Percentiles rank a stretch among this genome's conserved stretches.
phyloP scores from a whole-genome alignment of 2,113 vertebrate species.

The Corythaixoides concolor region DNA sequence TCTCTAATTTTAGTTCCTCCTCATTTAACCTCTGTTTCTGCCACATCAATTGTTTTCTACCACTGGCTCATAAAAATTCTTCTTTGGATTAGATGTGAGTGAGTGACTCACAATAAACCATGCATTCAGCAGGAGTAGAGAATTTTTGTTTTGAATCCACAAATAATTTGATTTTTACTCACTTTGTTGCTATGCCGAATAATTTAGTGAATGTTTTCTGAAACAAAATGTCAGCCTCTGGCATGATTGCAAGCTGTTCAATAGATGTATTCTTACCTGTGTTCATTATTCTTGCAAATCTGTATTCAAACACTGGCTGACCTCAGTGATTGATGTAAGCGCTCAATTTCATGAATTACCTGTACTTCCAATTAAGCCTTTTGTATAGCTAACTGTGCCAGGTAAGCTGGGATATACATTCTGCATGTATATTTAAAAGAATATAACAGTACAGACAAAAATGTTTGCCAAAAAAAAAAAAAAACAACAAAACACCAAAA shows the following conservation, averaged over 20 bases:
- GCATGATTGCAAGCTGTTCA: background rate
- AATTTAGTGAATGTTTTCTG: conserved; percentile 37
- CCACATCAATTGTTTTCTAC: background rate
- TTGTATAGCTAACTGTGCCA: background rate
- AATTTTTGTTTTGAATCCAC: background rate
- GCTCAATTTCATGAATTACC: background rate
- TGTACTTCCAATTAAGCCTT: background rate
- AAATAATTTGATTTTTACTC: conserved; percentile 45
- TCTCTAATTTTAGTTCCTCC: background rate
- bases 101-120: background rate
- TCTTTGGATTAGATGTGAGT: background rate
- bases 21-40: background rate
- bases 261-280: background rate
- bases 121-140: background rate
- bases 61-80: background rate
- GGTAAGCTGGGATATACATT: background rate
- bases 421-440: background rate
- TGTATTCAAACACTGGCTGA: background rate
- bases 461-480: too few relatives aligned
- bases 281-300: background rate
- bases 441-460: background rate
- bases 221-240: conserved; percentile 46
- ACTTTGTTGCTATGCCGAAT: conserved; percentile 44
- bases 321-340: background rate
- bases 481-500: too few relatives aligned